Conservation (phyloP, 1,140 invertebrate genomes). For the Drosophila quadrilineata region DNA sequence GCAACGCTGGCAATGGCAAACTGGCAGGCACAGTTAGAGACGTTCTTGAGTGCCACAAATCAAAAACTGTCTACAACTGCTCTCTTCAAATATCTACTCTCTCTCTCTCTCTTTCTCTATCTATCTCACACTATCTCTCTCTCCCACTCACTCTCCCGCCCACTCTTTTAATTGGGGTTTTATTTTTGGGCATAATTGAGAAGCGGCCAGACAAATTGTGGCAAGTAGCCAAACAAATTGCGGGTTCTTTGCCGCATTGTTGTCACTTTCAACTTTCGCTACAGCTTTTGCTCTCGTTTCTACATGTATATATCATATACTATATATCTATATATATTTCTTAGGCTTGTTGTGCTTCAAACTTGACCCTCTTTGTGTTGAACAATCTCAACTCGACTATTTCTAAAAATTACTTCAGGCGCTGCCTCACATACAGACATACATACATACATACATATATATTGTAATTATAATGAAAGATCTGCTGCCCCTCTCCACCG, state of each 20-base stretch:
- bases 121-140: not conserved
- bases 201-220: not conserved
- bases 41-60: constrained; percentile 33
- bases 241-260: constrained; percentile 9
- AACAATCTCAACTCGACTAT: not conserved
- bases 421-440: not conserved
- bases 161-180: too few species aligned
- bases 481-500: too few species aligned
- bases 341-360: constrained; percentile 29
- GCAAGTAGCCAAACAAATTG: constrained; percentile 9
- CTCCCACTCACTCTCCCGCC: too few species aligned
- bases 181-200: not conserved
- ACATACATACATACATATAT: too few species aligned
- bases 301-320: constrained; percentile 6
- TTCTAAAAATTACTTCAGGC: constrained; percentile 8
- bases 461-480: constrained; percentile 67
- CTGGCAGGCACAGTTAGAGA: constrained; percentile 25
- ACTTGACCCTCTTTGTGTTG: constrained; percentile 32
- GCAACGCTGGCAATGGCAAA: constrained; percentile 41
- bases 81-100: too few species aligned
- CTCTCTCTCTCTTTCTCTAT: not conserved
- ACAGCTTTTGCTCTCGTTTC: constrained; percentile 40
- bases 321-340: not conserved
- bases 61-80: too few species aligned
- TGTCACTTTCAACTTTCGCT: constrained; percentile 77